These are phyloP conservation scores for Mylabris sibirica DNA, from an alignment of 2,888 invertebrate genomes.

Conservation along the genomic window DNA sequence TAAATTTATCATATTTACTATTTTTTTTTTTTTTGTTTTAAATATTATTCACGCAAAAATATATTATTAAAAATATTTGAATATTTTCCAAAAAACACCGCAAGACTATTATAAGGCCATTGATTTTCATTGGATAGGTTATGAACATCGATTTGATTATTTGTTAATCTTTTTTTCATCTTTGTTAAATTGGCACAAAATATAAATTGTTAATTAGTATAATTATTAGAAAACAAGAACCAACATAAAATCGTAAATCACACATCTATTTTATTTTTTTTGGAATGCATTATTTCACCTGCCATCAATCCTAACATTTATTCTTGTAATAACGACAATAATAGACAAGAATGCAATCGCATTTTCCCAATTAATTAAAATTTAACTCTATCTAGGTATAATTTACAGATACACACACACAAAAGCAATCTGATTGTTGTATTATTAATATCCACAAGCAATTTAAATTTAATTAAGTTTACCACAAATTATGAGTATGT, in stretches of 20 bases:
- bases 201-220: slow-evolving; percentile 38
- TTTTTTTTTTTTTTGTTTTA: slow-evolving; percentile 28
- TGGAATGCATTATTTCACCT: slow-evolving; percentile 33
- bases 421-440: slow-evolving; percentile 32
- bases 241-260: slow-evolving; percentile 21
- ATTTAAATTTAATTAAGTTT: background rate
- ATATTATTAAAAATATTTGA: slow-evolving; percentile 55
- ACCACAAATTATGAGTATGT: slow-evolving; percentile 29
- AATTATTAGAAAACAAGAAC: slow-evolving; percentile 28
- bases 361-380: slow-evolving; percentile 15
- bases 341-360: background rate
- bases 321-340: background rate
- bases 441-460: slow-evolving; percentile 15
- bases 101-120: slow-evolving; percentile 58
- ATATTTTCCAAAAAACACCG: slow-evolving; percentile 49
- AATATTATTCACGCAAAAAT: slow-evolving; percentile 49
- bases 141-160: slow-evolving; percentile 39
- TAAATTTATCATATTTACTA: slow-evolving; percentile 27
- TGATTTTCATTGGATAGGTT: slow-evolving; percentile 55
- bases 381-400: slow-evolving; percentile 12
- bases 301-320: slow-evolving; percentile 3
- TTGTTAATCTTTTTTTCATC: slow-evolving; percentile 25
- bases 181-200: slow-evolving; percentile 44
- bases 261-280: slow-evolving; percentile 17
- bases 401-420: slow-evolving; percentile 18